Conservation (phyloP, 1,140 invertebrate species). For the Anastatus disparis region DNA sequence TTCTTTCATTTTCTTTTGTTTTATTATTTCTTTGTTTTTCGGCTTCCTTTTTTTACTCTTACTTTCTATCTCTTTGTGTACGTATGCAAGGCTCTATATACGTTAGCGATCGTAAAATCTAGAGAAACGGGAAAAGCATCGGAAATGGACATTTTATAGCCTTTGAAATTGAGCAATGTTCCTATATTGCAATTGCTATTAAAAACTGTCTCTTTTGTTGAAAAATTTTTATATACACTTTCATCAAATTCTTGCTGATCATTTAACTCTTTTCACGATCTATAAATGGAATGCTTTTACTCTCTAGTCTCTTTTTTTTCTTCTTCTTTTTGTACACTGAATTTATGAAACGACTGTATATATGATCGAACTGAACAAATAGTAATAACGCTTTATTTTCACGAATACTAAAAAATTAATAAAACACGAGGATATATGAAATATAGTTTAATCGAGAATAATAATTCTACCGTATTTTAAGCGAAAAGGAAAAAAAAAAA, state of each 20-base stretch:
- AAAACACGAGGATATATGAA: no score
- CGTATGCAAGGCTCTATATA: not conserved
- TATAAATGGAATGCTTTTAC: slow-evolving; percentile 25
- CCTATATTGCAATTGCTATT: slow-evolving; percentile 31
- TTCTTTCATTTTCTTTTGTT: no score
- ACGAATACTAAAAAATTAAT: no score
- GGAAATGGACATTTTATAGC: slow-evolving; percentile 30
- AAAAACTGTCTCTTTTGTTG: slow-evolving; percentile 35
- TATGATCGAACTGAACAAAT: not conserved
- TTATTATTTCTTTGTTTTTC: no score
- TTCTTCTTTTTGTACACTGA: slow-evolving; percentile 5
- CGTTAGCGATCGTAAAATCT: slow-evolving; percentile 29
- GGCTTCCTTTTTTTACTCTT: no score
- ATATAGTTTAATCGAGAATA: no score
- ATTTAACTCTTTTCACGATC: slow-evolving; percentile 9
- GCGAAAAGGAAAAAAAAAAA: not conserved
- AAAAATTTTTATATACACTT: slow-evolving; percentile 34
- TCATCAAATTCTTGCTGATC: slow-evolving; percentile 29
- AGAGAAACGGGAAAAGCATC: slow-evolving; percentile 17
- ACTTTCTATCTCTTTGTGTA: not conserved
- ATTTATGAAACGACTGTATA: no score
- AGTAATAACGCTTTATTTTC: not conserved
- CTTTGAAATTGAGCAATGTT: slow-evolving; percentile 36
- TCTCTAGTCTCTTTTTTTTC: no score
- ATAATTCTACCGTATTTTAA: not conserved